A percentile compares a stretch with the other conserved stretches of the same genome.
Evolutionary conservation across 1,140 invertebrate species (phyloP).

Genomic region (Temnothorax nylanderi): DNA sequence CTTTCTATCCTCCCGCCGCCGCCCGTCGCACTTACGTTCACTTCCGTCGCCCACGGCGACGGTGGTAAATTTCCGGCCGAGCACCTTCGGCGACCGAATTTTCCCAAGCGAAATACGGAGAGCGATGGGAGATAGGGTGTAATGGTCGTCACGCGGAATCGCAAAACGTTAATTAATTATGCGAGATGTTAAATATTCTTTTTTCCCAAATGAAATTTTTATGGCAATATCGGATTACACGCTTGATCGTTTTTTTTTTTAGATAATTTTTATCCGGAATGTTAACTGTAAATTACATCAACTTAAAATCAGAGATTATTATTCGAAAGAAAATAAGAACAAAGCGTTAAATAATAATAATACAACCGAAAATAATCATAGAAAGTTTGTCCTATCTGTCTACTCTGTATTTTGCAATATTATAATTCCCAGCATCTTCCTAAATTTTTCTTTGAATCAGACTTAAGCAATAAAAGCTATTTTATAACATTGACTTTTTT

Average conservation of each 20-base stretch:
- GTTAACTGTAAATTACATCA: background rate
- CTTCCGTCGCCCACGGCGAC: slow-evolving; percentile 11
- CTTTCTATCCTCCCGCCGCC: background rate
- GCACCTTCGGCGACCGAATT: slow-evolving; percentile 16
- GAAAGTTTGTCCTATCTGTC: background rate
- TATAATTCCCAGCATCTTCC: background rate
- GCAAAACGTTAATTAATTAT: slow-evolving; percentile 2
- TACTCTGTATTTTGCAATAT: slow-evolving; percentile 11
- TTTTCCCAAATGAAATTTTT: background rate
- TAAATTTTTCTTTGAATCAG: background rate
- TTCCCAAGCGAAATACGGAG: slow-evolving; percentile 53
- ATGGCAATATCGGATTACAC: background rate
- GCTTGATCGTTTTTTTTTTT: background rate
- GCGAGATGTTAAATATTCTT: background rate
- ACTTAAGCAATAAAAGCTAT: slow-evolving; percentile 25
- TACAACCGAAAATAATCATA: background rate
- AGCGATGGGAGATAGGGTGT: background rate
- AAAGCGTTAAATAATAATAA: background rate
- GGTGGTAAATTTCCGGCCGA: slow-evolving; percentile 36
- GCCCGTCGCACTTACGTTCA: background rate
- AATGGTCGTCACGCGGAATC: background rate
- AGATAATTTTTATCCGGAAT: background rate
- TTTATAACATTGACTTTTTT: background rate
- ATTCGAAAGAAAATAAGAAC: background rate
- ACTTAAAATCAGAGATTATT: background rate